Evolutionary conservation across 2,797 vertebrate genomes (phyloP), one percentile per base, ranked within the genome.

Genomic region (Anableps anableps): DNA sequence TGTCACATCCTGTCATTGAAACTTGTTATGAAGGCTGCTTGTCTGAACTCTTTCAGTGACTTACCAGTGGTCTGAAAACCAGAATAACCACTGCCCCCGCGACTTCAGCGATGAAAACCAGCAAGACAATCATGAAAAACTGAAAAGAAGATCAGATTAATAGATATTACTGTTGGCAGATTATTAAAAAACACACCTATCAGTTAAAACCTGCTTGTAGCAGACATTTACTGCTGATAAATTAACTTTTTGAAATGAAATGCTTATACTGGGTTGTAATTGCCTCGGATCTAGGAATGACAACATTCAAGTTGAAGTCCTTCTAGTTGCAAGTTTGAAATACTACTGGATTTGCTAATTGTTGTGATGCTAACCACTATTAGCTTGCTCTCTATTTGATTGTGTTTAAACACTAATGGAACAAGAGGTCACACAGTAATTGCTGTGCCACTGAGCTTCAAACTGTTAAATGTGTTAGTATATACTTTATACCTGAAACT

Each of bases 101-200:
- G 2, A 97, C 90, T 88, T 97, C 95, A 0, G 90, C 95, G 38
- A 96, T 93, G 91, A 97, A 97, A 79, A 97, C 91, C 79, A 97
- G 73, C 89, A 97, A 80, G 74, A 97, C 83, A 6, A 97, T 94
- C 86, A 94, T 75, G 66, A 97, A 97, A 80, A 97, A 97, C 97
- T 97, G 64, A 77, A 36, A 74, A 81, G 29, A 82, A 74, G 73
- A 77, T 45, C 58, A 36, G 11, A 64, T n/a, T n/a, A 14, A 10
- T 5, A 4, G 1, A 19, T 19, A 45, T 77, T n/a, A 50, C 0
- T 48, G 29, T 58, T 29, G 26, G 11, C n/a, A 72, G 26, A 8
- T 31, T 47, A 26, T 53, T 26, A 26, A 4, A 53, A 48, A 7
- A 8, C 9, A 23, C 23, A 26, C 41, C 1, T 72, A 26, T 8